phyloP scores from a whole-genome alignment of 2,113 vertebrate species.

The Brevimyrus niger region DNA sequence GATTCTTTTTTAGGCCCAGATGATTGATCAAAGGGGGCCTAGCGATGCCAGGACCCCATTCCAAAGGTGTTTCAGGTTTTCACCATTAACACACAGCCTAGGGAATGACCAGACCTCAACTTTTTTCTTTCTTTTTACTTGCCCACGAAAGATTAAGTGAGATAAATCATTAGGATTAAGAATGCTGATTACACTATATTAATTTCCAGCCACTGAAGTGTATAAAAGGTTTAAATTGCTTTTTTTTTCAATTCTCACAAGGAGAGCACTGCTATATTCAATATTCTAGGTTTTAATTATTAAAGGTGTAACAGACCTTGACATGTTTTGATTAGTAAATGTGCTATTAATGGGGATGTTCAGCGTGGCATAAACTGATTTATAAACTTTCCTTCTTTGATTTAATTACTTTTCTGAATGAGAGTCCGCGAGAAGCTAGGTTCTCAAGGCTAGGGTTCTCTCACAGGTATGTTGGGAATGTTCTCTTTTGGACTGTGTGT shows the following conservation, averaged over 20 bases:
- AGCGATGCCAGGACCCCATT: not conserved
- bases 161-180: not conserved
- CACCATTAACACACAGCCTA: not conserved
- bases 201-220: not conserved
- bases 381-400: not conserved
- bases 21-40: not conserved
- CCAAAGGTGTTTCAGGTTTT: not conserved
- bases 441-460: not conserved
- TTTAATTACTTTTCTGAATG: not conserved
- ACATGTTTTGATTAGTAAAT: not conserved
- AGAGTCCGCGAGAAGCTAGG: not conserved
- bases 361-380: not conserved
- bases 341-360: not conserved
- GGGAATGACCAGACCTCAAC: not conserved
- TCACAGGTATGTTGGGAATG: not conserved
- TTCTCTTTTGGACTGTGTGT: not conserved
- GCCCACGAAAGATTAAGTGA: not conserved
- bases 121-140: not conserved
- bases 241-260: not conserved
- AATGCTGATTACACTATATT: not conserved
- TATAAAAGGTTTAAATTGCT: not conserved
- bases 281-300: not conserved
- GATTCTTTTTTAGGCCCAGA: not conserved
- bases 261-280: not conserved
- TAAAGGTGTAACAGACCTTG: not conserved